phyloP scores from a whole-genome alignment of 1,140 invertebrate genomes.

The Panonychus citri region DNA sequence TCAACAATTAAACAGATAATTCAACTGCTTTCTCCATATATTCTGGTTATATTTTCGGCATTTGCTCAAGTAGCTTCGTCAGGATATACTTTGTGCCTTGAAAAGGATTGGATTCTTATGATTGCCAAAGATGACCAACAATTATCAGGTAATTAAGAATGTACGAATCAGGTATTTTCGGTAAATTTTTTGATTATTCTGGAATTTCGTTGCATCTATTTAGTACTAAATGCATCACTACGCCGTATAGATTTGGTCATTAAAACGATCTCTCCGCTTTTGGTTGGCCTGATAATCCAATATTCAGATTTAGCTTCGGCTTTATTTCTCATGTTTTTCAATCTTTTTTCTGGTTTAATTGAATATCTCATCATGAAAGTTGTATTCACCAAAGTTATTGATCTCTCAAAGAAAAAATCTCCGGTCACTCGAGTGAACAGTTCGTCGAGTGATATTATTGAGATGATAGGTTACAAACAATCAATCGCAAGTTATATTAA shows the following conservation, averaged over 20 bases:
- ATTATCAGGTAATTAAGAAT: conserved; percentile 18
- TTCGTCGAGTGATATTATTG: too few relatives aligned
- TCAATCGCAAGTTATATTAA: neutral
- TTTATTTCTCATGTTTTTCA: conserved; percentile 21
- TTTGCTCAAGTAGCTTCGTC: neutral
- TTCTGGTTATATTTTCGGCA: neutral
- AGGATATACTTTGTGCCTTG: conserved; percentile 17
- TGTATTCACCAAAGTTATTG: neutral
- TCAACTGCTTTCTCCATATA: neutral
- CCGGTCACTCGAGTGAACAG: neutral
- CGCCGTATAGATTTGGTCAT: conserved; percentile 28
- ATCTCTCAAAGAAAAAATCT: neutral
- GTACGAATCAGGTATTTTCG: too few relatives aligned
- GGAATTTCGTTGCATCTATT: neutral
- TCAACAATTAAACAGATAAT: too few relatives aligned
- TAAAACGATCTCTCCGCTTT: conserved; percentile 28
- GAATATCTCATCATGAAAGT: neutral
- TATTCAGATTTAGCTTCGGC: conserved; percentile 19
- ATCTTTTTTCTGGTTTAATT: neutral
- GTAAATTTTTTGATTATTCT: too few relatives aligned
- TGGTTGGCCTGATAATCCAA: conserved; percentile 28
- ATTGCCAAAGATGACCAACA: conserved; percentile 20
- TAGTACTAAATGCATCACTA: conserved; percentile 23
- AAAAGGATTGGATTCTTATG: conserved; percentile 32
- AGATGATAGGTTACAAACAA: too few relatives aligned